These are phyloP conservation scores for Diarsia brunnea DNA, from an alignment of 2,888 invertebrate species.

Conservation along the genomic window DNA sequence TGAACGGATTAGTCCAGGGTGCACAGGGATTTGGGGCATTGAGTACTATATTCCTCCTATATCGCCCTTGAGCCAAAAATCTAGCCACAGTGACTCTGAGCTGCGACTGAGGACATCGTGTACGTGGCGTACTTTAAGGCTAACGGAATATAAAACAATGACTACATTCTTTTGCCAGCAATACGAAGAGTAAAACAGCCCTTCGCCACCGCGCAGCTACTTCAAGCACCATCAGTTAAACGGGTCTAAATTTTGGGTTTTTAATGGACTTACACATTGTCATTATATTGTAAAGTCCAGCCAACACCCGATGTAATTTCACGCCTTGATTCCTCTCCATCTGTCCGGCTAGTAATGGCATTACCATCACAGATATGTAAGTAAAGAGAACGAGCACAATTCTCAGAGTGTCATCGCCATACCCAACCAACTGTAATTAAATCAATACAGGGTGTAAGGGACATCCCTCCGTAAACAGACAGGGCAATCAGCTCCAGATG, in stretches of 20 bases:
- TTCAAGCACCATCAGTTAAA: background rate
- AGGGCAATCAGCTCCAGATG: too few relatives aligned
- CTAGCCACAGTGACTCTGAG: background rate
- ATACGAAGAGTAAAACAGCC: background rate
- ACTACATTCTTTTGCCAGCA: background rate
- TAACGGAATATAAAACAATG: background rate
- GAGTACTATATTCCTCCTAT: background rate
- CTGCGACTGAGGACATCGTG: background rate
- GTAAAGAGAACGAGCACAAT: background rate
- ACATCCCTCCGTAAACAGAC: too few relatives aligned
- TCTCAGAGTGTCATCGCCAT: background rate
- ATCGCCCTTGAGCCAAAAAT: background rate
- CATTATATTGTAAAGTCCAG: conserved; percentile 18
- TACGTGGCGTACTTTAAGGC: background rate
- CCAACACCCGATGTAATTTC: conserved; percentile 10
- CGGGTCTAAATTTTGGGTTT: background rate
- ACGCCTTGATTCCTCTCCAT: conserved; percentile 12
- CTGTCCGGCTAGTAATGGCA: conserved; percentile 27
- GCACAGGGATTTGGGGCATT: too few relatives aligned
- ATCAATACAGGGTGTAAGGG: background rate
- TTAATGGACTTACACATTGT: conserved; percentile 4
- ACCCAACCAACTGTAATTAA: background rate
- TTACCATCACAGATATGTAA: background rate
- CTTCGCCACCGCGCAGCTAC: background rate
- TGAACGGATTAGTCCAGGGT: background rate